These are phyloP conservation scores for Sisyra nigra DNA, from an alignment of 2,888 invertebrate species.

Conservation along the genomic window DNA sequence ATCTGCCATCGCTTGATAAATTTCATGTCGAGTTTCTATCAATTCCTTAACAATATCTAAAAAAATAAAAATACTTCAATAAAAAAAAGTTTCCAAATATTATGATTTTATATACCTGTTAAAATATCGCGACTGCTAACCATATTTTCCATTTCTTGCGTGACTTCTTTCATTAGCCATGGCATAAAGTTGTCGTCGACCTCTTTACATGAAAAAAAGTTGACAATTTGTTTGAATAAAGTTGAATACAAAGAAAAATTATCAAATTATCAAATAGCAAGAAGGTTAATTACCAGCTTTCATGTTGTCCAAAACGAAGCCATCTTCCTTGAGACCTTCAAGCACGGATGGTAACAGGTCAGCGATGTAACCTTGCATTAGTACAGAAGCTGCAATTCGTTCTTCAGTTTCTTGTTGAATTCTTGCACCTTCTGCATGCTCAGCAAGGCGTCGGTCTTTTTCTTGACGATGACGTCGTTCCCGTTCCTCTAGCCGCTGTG, in stretches of 20 bases:
- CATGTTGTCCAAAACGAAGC: conserved; percentile 44
- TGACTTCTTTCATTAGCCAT: conserved; percentile 72
- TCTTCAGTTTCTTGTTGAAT: conserved; percentile 62
- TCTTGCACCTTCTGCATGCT: conserved; percentile 45
- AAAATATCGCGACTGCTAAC: conserved; percentile 68
- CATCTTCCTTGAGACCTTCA: conserved; percentile 61
- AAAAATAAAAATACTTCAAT: conserved; percentile 10
- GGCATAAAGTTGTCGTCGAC: conserved; percentile 71
- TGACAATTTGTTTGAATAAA: background rate
- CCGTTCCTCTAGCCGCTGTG: conserved; percentile 63
- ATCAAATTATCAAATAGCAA: background rate
- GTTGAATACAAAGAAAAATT: conserved; percentile 1
- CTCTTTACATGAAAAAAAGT: conserved; percentile 31
- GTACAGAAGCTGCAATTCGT: conserved; percentile 64
- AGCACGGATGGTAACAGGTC: conserved; percentile 73
- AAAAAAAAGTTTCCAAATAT: background rate
- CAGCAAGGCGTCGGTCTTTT: conserved; percentile 55
- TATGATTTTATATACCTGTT: conserved; percentile 36
- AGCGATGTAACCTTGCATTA: conserved; percentile 75
- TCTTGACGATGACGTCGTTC: conserved; percentile 51
- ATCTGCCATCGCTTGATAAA: conserved; percentile 31
- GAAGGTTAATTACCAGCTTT: conserved; percentile 31
- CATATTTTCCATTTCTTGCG: conserved; percentile 62
- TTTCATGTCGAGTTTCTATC: conserved; percentile 53
- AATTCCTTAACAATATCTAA: conserved; percentile 64